Conservation (phyloP, 1,140 invertebrate genomes). For the Cyclargus thomasi region DNA sequence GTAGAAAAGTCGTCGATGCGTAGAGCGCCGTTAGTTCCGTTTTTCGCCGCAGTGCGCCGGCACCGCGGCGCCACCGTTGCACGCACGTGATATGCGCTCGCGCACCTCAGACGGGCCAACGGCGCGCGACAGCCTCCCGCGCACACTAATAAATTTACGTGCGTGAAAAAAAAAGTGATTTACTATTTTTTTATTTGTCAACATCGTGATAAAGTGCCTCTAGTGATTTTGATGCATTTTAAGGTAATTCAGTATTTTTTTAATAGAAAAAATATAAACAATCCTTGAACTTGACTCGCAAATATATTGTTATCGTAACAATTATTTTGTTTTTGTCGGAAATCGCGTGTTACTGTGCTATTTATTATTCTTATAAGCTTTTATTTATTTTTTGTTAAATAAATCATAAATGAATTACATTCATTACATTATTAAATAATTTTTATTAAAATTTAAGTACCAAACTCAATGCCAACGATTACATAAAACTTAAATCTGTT, state of each 20-base stretch:
- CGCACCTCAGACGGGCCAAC: conserved; percentile 51
- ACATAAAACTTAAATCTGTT: neutral
- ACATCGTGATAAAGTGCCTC: conserved; percentile 29
- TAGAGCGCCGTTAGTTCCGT: conserved; percentile 60
- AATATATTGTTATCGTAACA: conserved; percentile 16
- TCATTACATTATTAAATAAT: neutral
- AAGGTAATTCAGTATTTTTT: conserved; percentile 25
- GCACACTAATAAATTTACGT: conserved; percentile 44
- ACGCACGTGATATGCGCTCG: conserved; percentile 61
- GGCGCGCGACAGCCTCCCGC: conserved; percentile 60
- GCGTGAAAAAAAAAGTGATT: conserved; percentile 47
- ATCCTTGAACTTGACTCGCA: conserved; percentile 10
- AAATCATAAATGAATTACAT: too few relatives aligned
- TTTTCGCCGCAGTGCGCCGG: conserved; percentile 39
- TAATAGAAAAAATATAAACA: neutral
- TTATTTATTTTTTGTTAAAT: neutral
- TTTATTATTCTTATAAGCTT: neutral
- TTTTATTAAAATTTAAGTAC: neutral
- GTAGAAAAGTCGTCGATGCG: conserved; percentile 37
- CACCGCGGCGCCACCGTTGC: conserved; percentile 41
- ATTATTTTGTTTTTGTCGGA: conserved; percentile 10
- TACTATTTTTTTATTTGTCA: conserved; percentile 32
- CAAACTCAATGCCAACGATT: neutral
- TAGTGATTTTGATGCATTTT: conserved; percentile 25
- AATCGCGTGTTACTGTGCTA: neutral